Base-by-base conservation (phyloP, 2,113 vertebrate species). In the Pterocles orientalis region DNA sequence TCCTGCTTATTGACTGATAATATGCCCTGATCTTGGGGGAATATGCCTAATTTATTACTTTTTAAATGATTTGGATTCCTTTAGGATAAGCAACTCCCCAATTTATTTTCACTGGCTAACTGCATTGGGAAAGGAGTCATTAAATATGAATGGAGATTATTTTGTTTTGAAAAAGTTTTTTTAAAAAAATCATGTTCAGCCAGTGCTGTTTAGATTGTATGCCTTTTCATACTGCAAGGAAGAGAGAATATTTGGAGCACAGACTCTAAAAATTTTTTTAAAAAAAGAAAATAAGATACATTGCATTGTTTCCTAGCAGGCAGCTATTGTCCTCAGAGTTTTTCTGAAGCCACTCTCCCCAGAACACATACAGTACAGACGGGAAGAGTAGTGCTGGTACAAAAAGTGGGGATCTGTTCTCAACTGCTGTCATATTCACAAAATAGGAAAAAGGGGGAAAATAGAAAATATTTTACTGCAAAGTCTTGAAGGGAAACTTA, bases 1-100 rank as follows among this genome's bases (percentile, higher is more conserved):
- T 94, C 88, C 64, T 95, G 24, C 34, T 95, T 92, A 94, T 95
- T 95, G 83, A n/a, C 82, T 90, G 94, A 97, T 97, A 97, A 96
- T 78, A 88, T 84, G 57, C 53, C 48, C 81, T 48, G 43, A 20
- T 85, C 90, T 72, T 88, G 50, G n/a, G 84, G 92, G 92, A 95
- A 92, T 92, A 93, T 70, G 86, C 61, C 94, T 94, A 92, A 96
- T 94, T 95, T 94, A 94, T 97, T 93, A 91, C 57, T 95, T 95
- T 90, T 92, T 70, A 86, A 96, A 88, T 94, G 5, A 71, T 91
- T 95, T 95, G 54, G 31, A 85, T 92, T 97, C 86, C 84, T 95
- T 88, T 71, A 93, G 84, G 88, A 90, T 91, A 45, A 94, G 68
- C 54, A 89, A 64, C 78, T 92, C 41, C 84, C 31, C 33, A 60